Conservation (phyloP, 1,140 invertebrate genomes). For the Pectinophora gossypiella region DNA sequence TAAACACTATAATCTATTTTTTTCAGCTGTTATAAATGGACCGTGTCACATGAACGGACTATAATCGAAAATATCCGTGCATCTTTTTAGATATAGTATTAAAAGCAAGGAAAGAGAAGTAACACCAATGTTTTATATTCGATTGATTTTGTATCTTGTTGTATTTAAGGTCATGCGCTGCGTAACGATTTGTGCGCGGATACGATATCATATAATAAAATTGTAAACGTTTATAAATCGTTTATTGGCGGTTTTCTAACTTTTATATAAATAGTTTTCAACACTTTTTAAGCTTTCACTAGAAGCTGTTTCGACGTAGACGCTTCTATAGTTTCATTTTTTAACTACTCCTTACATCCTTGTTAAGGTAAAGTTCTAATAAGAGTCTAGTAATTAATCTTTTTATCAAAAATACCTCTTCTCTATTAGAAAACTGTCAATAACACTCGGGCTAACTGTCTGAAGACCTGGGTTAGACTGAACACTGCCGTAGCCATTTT, state of each 20-base stretch:
- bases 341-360: no score
- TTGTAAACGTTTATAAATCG: no score
- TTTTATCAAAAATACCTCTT: no score
- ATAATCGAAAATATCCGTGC: slow-evolving; percentile 34
- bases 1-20: neutral
- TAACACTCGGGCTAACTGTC: no score
- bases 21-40: neutral
- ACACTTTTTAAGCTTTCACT: neutral
- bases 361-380: no score
- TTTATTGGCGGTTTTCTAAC: slow-evolving; percentile 1
- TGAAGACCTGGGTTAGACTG: neutral
- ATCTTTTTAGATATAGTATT: slow-evolving; percentile 27
- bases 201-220: slow-evolving; percentile 24
- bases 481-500: slow-evolving; percentile 14
- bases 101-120: slow-evolving; percentile 11
- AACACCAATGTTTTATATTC: slow-evolving; percentile 33
- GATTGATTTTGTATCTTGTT: slow-evolving; percentile 10
- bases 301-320: no score
- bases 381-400: no score
- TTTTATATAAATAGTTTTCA: neutral
- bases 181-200: neutral
- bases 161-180: neutral
- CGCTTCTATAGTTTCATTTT: no score
- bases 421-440: slow-evolving; percentile 2
- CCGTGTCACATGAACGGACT: neutral